phyloP scores from a whole-genome alignment of 37 sponge, comb jelly and placozoan genomes.

The Halichondria panicea region DNA sequence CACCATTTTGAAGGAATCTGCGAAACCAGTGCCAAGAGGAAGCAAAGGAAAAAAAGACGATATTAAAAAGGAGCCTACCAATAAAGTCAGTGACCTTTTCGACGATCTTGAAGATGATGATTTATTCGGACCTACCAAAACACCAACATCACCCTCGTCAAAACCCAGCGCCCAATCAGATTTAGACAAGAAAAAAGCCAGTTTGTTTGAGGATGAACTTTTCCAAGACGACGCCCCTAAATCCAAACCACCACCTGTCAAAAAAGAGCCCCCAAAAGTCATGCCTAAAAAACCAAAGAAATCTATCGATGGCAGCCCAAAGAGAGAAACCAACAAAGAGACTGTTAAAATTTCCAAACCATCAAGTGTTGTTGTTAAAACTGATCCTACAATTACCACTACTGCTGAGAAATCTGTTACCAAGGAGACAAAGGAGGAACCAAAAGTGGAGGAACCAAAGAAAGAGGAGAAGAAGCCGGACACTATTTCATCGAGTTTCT shows the following conservation, averaged over 20 bases:
- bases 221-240: constrained; percentile 9
- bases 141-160: background rate
- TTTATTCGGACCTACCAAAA: background rate
- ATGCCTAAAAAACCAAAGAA: background rate
- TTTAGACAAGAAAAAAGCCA: constrained; percentile 1
- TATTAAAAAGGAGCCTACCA: background rate
- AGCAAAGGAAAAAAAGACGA: background rate
- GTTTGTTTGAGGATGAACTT: constrained; percentile 47
- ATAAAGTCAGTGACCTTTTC: background rate
- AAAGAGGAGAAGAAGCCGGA: too few species aligned
- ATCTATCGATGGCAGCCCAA: background rate
- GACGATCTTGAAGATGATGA: constrained; percentile 10
- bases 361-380: background rate
- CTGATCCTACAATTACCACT: background rate
- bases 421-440: background rate
- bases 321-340: background rate
- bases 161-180: background rate
- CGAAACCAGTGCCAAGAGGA: background rate
- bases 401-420: background rate
- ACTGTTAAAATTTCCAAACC: background rate
- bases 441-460: background rate
- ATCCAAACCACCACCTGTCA: background rate
- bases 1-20: too few species aligned
- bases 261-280: background rate
- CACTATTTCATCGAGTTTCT: too few species aligned